Conservation (phyloP, 2,113 vertebrate species). For the Muntiacus reevesi region DNA sequence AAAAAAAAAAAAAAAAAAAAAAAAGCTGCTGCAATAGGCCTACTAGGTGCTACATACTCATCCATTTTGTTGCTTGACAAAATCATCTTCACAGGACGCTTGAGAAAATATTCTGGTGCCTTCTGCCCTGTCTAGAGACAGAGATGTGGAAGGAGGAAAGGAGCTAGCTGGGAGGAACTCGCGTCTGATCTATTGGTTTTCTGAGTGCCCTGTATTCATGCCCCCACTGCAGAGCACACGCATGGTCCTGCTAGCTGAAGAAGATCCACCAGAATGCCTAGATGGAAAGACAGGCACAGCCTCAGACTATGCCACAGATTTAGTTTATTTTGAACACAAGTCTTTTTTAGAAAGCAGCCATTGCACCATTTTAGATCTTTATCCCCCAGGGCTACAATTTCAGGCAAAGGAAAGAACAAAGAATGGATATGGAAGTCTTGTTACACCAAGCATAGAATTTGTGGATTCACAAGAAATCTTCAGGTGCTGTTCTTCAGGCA, state of each 20-base stretch:
- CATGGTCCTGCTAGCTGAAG: too few species aligned
- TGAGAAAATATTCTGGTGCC: background rate
- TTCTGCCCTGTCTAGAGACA: background rate
- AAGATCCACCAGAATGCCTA: background rate
- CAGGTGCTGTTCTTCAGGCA: background rate
- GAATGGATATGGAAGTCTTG: background rate
- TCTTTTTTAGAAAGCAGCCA: background rate
- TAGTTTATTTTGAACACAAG: background rate
- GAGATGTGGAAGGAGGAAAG: background rate
- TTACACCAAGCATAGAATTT: background rate
- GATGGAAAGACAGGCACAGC: background rate
- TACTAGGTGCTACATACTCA: background rate
- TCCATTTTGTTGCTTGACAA: background rate
- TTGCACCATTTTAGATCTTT: background rate
- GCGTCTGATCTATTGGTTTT: background rate
- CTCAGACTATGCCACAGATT: background rate
- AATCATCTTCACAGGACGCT: background rate
- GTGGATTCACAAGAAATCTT: background rate
- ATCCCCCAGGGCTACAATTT: background rate
- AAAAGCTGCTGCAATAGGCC: too few species aligned
- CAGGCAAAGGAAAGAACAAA: background rate
- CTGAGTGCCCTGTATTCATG: background rate
- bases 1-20: too few species aligned
- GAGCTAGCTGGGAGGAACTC: background rate
- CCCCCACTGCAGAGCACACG: background rate